Evolutionary conservation across 2,888 invertebrate species (phyloP), one percentile per base, ranked within the genome.

Genomic region (Drosophila paranaensis): DNA sequence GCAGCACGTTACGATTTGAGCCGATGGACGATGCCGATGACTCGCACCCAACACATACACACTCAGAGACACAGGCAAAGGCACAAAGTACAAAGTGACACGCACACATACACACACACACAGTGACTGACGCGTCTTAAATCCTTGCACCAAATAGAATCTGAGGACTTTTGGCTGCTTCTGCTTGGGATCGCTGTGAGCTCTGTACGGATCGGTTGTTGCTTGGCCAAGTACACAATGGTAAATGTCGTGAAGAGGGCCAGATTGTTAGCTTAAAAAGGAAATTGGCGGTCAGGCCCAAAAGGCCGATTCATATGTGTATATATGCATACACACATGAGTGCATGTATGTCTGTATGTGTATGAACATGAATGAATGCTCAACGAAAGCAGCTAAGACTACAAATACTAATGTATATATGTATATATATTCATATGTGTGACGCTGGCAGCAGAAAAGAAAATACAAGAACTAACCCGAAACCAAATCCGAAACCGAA

Each of bases 171-270:
- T 46, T 35, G 16, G 39, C 25, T 74, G 46, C 54, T 43, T 20
- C 20, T 56, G 33, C 20, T 55, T 33, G 14, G 46, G 10, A 40
- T 45, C 53, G 25, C 16, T 50, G 25, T 57, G 27, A 40, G 42
- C 16, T 60, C 33, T 51, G 53, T n/a, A 53, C 25, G 37, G 46
- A 43, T 55, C 43, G 51, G 60, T 55, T 72, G 87, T 86, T 89
- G 73, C 85, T 88, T 88, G 90, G 89, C 89, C 92, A 91, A 92
- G 91, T 91, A 91, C 89, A 88, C 88, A 89, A 82, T 81, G 86
- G 83, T 88, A 90, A 92, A 91, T 92, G 91, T 88, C 86, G 88
- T 78, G 79, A 81, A 86, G 88, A 84, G 84, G 85, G 82, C 83
- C 82, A 78, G 74, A 81, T 77, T 81, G 82, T 89, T 90, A 88